Evolutionary conservation across 2,888 invertebrate species (phyloP).

Genomic region (Sinotaia quadrata): DNA sequence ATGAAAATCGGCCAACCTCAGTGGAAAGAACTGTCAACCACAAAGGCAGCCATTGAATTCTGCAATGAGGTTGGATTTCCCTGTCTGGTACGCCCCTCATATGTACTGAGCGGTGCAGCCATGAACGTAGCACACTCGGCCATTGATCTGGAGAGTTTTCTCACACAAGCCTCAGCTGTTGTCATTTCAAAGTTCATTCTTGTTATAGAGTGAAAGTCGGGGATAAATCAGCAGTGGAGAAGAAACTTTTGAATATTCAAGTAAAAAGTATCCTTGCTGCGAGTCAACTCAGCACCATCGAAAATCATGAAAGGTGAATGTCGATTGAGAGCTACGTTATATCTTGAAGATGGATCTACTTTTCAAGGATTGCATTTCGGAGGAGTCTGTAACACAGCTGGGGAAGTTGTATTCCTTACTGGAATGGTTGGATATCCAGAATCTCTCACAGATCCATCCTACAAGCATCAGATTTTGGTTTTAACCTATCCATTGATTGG

Average conservation of each 20-base stretch:
- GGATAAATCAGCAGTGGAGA: too few relatives aligned
- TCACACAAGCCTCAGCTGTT: conserved; percentile 87
- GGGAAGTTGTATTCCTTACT: conserved; percentile 98
- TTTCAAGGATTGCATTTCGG: conserved; percentile 89
- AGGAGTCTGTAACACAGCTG: conserved; percentile 81
- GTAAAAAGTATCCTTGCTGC: too few relatives aligned
- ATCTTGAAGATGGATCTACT: conserved; percentile 78
- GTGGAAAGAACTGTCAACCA: conserved; percentile 96
- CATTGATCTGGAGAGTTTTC: conserved; percentile 91
- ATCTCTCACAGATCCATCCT: conserved; percentile 98
- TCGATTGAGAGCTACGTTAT: conserved; percentile 47
- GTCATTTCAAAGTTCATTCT: conserved; percentile 98
- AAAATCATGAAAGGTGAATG: too few relatives aligned
- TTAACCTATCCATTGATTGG: conserved; percentile 98
- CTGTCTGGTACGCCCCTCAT: conserved; percentile 96
- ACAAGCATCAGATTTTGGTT: conserved; percentile 92
- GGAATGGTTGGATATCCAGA: conserved; percentile 99
- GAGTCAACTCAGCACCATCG: too few relatives aligned
- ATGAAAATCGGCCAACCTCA: conserved; percentile 94
- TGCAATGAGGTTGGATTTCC: conserved; percentile 97
- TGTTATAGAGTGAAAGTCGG: too few relatives aligned
- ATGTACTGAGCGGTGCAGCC: conserved; percentile 98
- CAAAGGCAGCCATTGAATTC: conserved; percentile 88
- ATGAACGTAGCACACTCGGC: conserved; percentile 95
- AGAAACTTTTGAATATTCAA: too few relatives aligned